phyloP scores from a whole-genome alignment of 2,797 vertebrate species.

The Pangasius mekongensis region DNA sequence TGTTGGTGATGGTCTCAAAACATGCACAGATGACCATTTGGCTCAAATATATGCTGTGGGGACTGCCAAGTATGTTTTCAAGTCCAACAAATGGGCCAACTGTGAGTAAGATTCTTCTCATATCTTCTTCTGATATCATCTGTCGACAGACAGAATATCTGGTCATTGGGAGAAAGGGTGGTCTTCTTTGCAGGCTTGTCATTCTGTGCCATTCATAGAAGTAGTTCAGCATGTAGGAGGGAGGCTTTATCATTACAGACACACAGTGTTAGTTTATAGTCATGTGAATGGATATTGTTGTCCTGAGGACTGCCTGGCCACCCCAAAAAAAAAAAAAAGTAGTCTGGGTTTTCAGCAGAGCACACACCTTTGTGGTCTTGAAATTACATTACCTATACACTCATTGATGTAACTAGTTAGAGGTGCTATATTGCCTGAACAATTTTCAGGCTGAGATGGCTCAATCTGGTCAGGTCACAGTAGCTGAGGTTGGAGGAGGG shows the following conservation, averaged over 20 bases:
- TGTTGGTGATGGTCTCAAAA: slow-evolving; percentile 8
- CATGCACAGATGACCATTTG: slow-evolving; percentile 20
- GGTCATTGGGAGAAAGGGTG: background rate
- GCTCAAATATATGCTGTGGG: background rate
- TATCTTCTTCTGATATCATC: slow-evolving; percentile 7
- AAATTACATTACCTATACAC: background rate
- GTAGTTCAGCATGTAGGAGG: background rate
- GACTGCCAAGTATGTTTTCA: slow-evolving; percentile 14
- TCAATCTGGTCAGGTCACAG: background rate
- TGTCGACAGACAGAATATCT: background rate
- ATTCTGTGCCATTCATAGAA: background rate
- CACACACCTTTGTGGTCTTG: background rate
- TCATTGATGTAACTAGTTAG: background rate
- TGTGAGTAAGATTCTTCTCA: background rate
- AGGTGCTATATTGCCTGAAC: background rate
- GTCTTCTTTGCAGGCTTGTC: background rate
- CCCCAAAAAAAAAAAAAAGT: background rate
- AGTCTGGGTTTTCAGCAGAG: background rate
- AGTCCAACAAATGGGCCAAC: background rate
- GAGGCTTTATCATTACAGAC: background rate
- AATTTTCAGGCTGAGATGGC: background rate
- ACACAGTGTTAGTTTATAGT: background rate
- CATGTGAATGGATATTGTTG: background rate
- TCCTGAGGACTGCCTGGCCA: background rate
- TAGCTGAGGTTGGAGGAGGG: background rate